Evolutionary conservation across 1,140 invertebrate genomes (phyloP).

Genomic region (Orussus abietinus): DNA sequence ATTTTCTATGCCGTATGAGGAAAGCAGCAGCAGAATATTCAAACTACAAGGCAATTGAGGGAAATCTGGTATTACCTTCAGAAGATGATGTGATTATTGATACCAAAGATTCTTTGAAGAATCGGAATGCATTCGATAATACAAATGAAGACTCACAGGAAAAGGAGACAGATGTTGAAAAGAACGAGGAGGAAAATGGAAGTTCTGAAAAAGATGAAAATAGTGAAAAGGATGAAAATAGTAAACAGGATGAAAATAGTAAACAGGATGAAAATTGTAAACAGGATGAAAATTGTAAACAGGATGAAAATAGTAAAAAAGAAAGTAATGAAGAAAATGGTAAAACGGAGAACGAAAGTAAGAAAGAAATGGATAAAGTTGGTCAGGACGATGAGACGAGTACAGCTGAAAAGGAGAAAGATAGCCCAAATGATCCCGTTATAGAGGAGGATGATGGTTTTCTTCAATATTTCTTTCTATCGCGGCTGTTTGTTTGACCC

Average conservation of each 20-base stretch:
- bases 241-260: constrained; percentile 3
- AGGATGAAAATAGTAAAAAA: constrained; percentile 15
- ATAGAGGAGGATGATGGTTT: constrained; percentile 34
- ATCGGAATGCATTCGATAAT: constrained; percentile 14
- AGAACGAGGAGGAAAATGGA: constrained; percentile 1
- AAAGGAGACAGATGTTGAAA: constrained; percentile 1
- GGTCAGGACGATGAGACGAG: constrained; percentile 6
- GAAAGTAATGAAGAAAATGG: constrained; percentile 16
- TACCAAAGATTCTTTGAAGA: too few relatives aligned
- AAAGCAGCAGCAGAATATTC: constrained; percentile 51
- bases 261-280: constrained; percentile 2
- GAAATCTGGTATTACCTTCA: background rate
- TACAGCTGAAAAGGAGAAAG: constrained; percentile 9
- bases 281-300: constrained; percentile 8
- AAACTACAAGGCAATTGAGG: constrained; percentile 28
- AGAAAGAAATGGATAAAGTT: constrained; percentile 14
- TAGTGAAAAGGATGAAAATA: background rate
- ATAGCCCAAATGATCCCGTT: constrained; percentile 9
- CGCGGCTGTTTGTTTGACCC: constrained; percentile 42
- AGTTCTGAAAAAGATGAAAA: background rate
- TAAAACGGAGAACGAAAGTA: constrained; percentile 12
- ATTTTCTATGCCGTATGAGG: constrained; percentile 51
- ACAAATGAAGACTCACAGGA: background rate
- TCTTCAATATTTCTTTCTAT: constrained; percentile 39
- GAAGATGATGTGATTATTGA: too few relatives aligned